Percentiles rank a stretch among this genome's conserved stretches.
These are phyloP conservation scores for Pachliopta kotzebuea DNA, from an alignment of 2,888 invertebrate genomes.

Conservation along the genomic window DNA sequence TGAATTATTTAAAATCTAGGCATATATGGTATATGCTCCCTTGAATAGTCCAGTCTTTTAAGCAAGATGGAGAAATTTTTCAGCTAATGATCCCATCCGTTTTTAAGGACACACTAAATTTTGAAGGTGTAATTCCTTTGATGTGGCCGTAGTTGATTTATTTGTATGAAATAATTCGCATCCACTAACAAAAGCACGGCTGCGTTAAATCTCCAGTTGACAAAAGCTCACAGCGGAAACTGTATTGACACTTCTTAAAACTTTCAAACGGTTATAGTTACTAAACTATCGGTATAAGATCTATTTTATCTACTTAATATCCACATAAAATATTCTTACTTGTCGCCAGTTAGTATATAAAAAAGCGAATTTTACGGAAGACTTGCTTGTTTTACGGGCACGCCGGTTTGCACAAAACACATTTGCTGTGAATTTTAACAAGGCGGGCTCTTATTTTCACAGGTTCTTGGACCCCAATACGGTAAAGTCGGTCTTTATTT, in stretches of 20 bases:
- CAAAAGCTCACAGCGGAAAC: slow-evolving; percentile 14
- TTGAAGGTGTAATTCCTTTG: background rate
- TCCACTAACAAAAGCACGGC: background rate
- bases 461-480: slow-evolving; percentile 43
- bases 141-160: background rate
- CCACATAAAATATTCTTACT: slow-evolving; percentile 14
- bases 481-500: slow-evolving; percentile 43
- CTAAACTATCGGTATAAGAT: background rate
- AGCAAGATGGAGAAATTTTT: too few species aligned
- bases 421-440: slow-evolving; percentile 69
- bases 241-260: slow-evolving; percentile 6
- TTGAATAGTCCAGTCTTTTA: too few species aligned
- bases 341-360: slow-evolving; percentile 19
- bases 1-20: too few species aligned
- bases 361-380: slow-evolving; percentile 58
- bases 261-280: slow-evolving; percentile 8
- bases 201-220: background rate
- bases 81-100: too few species aligned
- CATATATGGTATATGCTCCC: too few species aligned
- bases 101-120: too few species aligned
- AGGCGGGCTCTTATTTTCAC: slow-evolving; percentile 53
- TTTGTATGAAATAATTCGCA: background rate
- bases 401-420: slow-evolving; percentile 51
- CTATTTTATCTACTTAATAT: background rate
- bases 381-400: slow-evolving; percentile 67